phyloP scores from a whole-genome alignment of 2,797 vertebrate genomes.

The Podarcis lilfordi region DNA sequence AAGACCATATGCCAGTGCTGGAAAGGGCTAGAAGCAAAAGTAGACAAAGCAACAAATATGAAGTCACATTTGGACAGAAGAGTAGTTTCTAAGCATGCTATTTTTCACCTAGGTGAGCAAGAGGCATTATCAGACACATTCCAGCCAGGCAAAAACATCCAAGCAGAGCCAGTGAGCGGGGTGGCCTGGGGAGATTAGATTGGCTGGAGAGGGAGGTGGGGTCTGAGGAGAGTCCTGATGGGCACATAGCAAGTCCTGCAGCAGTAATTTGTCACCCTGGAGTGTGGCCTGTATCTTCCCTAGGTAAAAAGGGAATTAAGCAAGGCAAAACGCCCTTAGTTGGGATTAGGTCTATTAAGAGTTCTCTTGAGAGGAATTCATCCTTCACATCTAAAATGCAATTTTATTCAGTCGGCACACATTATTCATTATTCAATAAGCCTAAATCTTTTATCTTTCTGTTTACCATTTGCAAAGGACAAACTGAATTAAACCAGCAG shows the following conservation, averaged over 20 bases:
- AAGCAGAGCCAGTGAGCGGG: too few relatives aligned
- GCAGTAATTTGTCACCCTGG: neutral
- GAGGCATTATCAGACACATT: neutral
- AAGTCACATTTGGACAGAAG: too few relatives aligned
- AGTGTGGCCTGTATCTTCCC: neutral
- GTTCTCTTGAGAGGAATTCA: constrained; percentile 4
- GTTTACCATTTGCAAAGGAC: constrained; percentile 52
- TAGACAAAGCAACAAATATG: too few relatives aligned
- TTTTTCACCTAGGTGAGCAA: too few relatives aligned
- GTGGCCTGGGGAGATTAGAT: too few relatives aligned
- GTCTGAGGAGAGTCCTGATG: too few relatives aligned
- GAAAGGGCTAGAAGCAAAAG: too few relatives aligned
- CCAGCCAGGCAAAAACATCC: neutral
- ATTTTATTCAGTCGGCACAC: constrained; percentile 35
- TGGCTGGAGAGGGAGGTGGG: too few relatives aligned
- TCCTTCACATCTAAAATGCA: neutral
- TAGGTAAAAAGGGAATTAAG: neutral
- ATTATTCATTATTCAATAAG: constrained; percentile 40
- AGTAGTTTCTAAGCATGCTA: too few relatives aligned
- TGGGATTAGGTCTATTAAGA: neutral
- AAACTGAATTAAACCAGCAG: constrained; percentile 50
- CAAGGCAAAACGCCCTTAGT: neutral
- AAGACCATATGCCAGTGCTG: too few relatives aligned
- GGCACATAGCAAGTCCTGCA: neutral
- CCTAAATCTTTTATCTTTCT: constrained; percentile 52